Base-by-base conservation (phyloP, 1,140 invertebrate genomes). In the Leptinotarsa texana region DNA sequence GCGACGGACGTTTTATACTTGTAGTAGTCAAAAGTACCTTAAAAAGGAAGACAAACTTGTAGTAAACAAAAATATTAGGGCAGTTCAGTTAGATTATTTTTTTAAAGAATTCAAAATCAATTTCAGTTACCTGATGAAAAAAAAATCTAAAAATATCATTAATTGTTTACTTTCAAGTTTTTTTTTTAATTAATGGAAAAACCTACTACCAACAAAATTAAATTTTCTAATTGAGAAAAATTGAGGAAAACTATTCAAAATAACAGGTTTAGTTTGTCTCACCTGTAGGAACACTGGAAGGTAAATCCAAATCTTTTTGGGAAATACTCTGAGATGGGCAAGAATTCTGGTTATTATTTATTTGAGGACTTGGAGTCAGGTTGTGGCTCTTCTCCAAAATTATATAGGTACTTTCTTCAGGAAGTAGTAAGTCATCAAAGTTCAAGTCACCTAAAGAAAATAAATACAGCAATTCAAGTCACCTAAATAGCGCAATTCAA, bases 341-440 rank as follows among this genome's bases (percentile, higher is more conserved):
- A 57, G 51, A 15, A 57, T 6, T 57, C 13, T 17, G 51, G 51
- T 57, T 57, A 57, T 57, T 57, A 57, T 57, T 57, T 57, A 8
- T 57, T 5, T 66, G 33, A 18, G 33, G 49, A 65, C 13, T 69
- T 15, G 67, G 69, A 69, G 48, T 17, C 21, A 21, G n/a, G 13
- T 47, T 42, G 22, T 62, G 73, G 49, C 63, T 63, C 33, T 51
- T 75, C n/a, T 73, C 73, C 65, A 79, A 70, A 51, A 63, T 79
- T 42, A 77, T 75, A 18, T 78, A 79, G 8, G 57, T 79, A 13
- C 49, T 61, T 63, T 93, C 92, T 75, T 93, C 91, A 2, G 93
- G 92, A 57, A 94, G 86, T 18, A 95, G 84, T 27, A 95, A 84
- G 84, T 95, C 94, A 84, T 95, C 94, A 84, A 96, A 94, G 86